Base-by-base conservation (phyloP, 2,113 vertebrate genomes). In the Choloepus hoffmanni region DNA sequence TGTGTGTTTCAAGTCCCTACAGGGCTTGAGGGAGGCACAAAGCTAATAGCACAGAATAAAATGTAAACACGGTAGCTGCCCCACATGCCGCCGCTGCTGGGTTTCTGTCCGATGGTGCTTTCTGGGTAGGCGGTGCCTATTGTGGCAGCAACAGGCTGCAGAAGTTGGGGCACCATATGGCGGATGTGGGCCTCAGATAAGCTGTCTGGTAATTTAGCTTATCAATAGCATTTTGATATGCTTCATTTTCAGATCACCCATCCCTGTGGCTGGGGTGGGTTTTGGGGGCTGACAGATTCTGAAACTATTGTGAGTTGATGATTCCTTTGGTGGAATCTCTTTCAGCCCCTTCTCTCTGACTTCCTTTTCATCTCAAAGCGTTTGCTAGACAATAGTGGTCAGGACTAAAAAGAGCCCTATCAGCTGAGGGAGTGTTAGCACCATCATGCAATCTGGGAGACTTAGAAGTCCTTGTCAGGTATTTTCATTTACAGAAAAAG, bases 101-200 rank as follows among this genome's bases (percentile, higher is more conserved):
- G 99, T 98, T 99, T 99, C 99, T 99, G 98, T 99, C 98, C 98
- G 95, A 98, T 97, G 98, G 98, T 98, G 98, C 98, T 98, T 98
- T 98, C 98, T 98, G 98, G 98, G 98, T 97, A 98, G 96, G 89
- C 98, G 98, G 98, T 98, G 98, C 98, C 99, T 98, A 99, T 99
- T 99, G 99, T 99, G 7, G 43, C 98, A 99, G 99, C 99, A 99
- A 99, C 99, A 99, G 99, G 99, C 99, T 98, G 99, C 98, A 98
- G 98, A 98, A 98, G 98, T 98, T 98, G 98, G 99, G 98, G 98
- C 99, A 99, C 99, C 99, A 99, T 99, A 99, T 99, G 99, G 99
- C 99, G 98, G 97, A 98, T 99, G 99, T 99, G 99, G 99, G 99
- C 99, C 98, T 98, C 98, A 98, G 99, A 99, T 99, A 99, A 99